Base-by-base conservation (phyloP, 2,888 invertebrate species). In the Rhogogaster chlorosoma region DNA sequence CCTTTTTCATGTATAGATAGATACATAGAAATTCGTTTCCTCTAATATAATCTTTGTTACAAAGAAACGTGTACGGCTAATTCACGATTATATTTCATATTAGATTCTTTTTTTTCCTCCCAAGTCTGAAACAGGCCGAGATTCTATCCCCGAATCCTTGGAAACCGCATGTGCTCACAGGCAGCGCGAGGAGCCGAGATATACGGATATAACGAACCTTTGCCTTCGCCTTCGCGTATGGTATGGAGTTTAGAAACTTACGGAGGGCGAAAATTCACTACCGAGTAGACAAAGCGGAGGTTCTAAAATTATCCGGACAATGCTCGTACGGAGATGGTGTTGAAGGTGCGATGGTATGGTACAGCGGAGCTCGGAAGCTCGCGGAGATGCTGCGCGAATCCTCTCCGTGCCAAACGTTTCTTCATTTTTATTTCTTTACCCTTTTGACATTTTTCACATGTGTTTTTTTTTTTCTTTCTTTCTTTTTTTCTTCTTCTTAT, bases 231-330 rank as follows among this genome's bases (percentile, higher is more conserved):
- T 64, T 26, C 26, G 45, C 38, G 32, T 75, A 53, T 53, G 57
- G 84, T 75, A 84, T 84, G 75, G 73, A 75, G 84, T 71, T 71
- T 86, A 85, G 83, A 87, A 85, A 86, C 80, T 87, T 71, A 83
- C 32, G 87, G 86, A 86, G 88, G 88, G 87, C 86, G 57, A n/a
- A 80, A 80, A 80, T 61, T 49, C 61, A 36, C 86, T 85, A 85
- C 88, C 87, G 78, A n/a, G 89, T 91, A 91, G 91, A 92, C 91
- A 93, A 93, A 88, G 89, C 88, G 91, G 88, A 89, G 86, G 83
- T 88, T 89, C 92, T 92, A 93, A 93, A 93, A 93, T 93, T 93
- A 93, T 91, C 88, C 89, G 88, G 92, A 93, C 93, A 93, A 93
- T 93, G 92, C 91, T 90, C 91, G n/a, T 26, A 36, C 15, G 57